Base-by-base conservation (phyloP, 2,113 vertebrate species). In the Austrofundulus limnaeus region DNA sequence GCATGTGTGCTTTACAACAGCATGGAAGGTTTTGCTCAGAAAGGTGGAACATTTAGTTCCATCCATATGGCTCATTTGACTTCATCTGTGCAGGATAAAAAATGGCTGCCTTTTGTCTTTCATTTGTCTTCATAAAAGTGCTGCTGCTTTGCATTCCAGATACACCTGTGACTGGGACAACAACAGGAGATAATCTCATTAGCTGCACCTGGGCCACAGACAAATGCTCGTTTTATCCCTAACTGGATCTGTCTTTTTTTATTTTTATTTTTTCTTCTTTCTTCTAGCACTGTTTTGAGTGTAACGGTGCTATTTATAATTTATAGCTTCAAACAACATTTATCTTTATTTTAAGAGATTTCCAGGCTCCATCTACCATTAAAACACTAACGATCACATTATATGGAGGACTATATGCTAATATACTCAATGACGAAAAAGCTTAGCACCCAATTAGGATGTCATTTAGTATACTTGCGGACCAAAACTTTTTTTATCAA, bases 51-150 rank as follows among this genome's bases (percentile, higher is more conserved):
- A 52, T 53, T 55, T 6, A 11, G 1, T 49, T 50, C 20, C 71
- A 48, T 16, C 38, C 66, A 79, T 66, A 70, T 68, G 75, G 82
- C 65, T 75, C n/a, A 46, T 66, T 77, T 53, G 51, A 47, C 16
- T 62, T 64, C 23, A 64, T 70, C 52, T 66, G 51, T 62, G 47
- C 71, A 25, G 38, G 20, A 52, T n/a, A 37, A 48, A 75, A 59
- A 69, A 49, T 58, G 37, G 43, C 24, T 23, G 25, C 31, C 21
- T 42, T 48, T 64, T 53, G 42, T 69, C 61, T 70, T 68, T 55
- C 55, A 77, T 72, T 60, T 56, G 38, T 75, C 59, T 78, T 77
- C 60, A 72, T 72, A 55, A 77, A 77, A 62, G 37, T 16, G 8
- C 66, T 72, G 65, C 71, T 66, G 54, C 51, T 58, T 12, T 56